A percentile compares a stretch with the other conserved stretches of the same genome.
Conservation (phyloP, 2,888 invertebrate genomes). For the Cerceris rybyensis region DNA sequence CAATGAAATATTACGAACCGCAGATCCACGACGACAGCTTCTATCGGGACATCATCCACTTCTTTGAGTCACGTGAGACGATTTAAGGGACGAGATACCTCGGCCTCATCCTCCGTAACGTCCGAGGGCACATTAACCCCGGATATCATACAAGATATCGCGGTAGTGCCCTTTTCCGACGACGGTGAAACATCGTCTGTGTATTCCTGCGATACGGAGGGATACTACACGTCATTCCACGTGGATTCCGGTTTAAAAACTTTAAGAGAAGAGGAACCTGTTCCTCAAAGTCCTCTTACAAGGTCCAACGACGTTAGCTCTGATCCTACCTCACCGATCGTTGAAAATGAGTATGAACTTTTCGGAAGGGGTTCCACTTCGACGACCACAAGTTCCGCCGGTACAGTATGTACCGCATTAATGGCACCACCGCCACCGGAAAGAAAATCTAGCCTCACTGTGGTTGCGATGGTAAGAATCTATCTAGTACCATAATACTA, state of each 20-base stretch:
- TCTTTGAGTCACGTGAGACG: conserved; percentile 80
- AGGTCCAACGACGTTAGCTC: conserved; percentile 85
- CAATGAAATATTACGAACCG: background rate
- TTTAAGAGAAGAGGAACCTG: conserved; percentile 89
- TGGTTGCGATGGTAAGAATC: conserved; percentile 78
- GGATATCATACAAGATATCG: conserved; percentile 90
- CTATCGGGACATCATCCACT: conserved; percentile 81
- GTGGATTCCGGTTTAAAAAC: conserved; percentile 96
- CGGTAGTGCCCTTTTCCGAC: conserved; percentile 83
- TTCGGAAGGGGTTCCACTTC: conserved; percentile 96
- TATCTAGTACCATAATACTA: background rate
- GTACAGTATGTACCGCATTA: conserved; percentile 93
- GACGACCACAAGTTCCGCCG: conserved; percentile 94
- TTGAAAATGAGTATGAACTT: conserved; percentile 94
- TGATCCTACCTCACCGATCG: conserved; percentile 87
- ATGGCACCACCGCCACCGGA: conserved; percentile 92
- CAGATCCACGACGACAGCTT: conserved; percentile 81
- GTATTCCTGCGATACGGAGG: conserved; percentile 98
- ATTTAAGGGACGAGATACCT: conserved; percentile 84
- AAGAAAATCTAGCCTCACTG: conserved; percentile 87
- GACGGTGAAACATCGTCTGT: conserved; percentile 95
- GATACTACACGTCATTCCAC: conserved; percentile 98
- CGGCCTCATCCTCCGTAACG: conserved; percentile 91
- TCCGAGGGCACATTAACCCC: conserved; percentile 93
- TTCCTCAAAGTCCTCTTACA: conserved; percentile 88